Base-by-base conservation (phyloP, 2,888 invertebrate genomes). In the Vandiemenella viatica region DNA sequence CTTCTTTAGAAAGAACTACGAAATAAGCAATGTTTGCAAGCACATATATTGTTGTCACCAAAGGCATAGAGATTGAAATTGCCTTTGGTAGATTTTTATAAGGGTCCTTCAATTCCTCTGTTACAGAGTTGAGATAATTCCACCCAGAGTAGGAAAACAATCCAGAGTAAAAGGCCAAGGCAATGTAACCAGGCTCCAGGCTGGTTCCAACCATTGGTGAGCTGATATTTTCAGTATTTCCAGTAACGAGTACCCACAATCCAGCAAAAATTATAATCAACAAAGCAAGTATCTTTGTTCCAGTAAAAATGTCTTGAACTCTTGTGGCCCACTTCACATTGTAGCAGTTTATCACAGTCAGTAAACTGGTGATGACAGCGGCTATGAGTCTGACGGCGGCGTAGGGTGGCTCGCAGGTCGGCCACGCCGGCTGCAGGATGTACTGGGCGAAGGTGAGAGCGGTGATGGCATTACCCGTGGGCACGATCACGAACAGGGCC, bases 291-390 rank as follows among this genome's bases (percentile, higher is more conserved):
- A 93, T 77, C 69, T 97, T 97, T 21, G 92, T 90, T 8, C 83
- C 83, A 0, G 93, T 92, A 66, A 95, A 96, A 23, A 87, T 77
- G 61, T 93, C 92, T 61, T 95, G 95, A 0, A 96, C 84, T 53
- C 88, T 76, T 1, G 95, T 91, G 38, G 92, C 92, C 87, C 86
- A 90, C 71, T 90, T 91, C 5, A 97, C 96, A 65, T 93, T 89
- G 67, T 84, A 89, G 65, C 95, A 95, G 67, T 97, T 97, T 57
- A 96, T 83, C 42, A 83, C 83, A 1, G 93, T 92, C 50, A 93
- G 70, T 41, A 89, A 67, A 72, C 93, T 86, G 41, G 89, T 90
- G 56, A 92, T 81, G 49, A 83, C 74, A 45, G 90, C 92, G 8
- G 95, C 95, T 49, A 97, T 70, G 7, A 95, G 74, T 56, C 84